phyloP scores from a whole-genome alignment of 2,888 invertebrate species.

The Apomyelois bistriatella region DNA sequence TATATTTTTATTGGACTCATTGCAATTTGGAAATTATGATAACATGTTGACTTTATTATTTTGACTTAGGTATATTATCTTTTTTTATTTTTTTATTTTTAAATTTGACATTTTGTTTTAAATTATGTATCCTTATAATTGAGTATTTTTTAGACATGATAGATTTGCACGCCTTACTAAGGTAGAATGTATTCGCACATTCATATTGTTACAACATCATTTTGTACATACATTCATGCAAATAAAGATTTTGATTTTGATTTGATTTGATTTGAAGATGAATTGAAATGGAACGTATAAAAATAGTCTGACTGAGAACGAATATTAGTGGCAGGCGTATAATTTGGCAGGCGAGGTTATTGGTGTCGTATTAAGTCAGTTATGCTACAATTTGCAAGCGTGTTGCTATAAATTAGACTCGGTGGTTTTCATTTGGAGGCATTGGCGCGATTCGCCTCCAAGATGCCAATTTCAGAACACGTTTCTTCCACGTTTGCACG shows the following conservation, averaged over 20 bases:
- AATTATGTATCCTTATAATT: no score
- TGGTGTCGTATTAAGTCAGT: slow-evolving; percentile 36
- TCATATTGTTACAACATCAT: no score
- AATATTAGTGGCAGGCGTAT: slow-evolving; percentile 10
- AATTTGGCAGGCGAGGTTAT: slow-evolving; percentile 13
- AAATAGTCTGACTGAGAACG: neutral
- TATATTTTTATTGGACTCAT: no score
- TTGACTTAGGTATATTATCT: no score
- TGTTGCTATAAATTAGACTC: slow-evolving; percentile 50
- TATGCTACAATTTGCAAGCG: slow-evolving; percentile 49
- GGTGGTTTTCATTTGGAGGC: slow-evolving; percentile 39
- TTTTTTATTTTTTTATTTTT: no score
- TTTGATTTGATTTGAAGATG: neutral
- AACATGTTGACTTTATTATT: no score
- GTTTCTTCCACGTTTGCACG: neutral
- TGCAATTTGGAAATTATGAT: no score
- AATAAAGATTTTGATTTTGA: neutral
- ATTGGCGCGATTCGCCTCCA: slow-evolving; percentile 18
- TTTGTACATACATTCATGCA: no score
- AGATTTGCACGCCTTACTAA: no score
- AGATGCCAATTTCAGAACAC: slow-evolving; percentile 45
- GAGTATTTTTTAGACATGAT: no score
- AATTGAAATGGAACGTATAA: neutral
- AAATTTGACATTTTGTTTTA: no score
- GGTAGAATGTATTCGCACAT: no score